A percentile compares a stretch with the other conserved stretches of the same genome.
phyloP scores from a whole-genome alignment of 2,888 invertebrate genomes.

The Stenchaetothrips biformis region DNA sequence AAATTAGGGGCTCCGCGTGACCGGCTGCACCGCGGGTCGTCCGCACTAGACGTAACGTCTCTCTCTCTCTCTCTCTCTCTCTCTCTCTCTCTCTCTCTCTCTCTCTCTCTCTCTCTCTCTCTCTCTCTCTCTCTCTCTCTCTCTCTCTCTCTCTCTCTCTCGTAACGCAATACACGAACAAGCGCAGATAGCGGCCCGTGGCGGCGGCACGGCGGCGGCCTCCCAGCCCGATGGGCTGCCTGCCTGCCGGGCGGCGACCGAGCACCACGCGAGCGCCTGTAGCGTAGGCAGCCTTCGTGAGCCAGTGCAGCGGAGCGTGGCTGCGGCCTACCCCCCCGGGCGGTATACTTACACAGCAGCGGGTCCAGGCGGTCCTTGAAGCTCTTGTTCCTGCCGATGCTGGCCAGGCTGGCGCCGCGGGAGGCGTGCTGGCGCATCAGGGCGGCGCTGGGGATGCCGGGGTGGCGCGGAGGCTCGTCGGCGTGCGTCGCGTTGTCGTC shows the following conservation, averaged over 20 bases:
- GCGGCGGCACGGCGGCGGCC: neutral
- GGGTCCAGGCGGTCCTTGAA: conserved; percentile 74
- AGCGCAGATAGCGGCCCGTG: neutral
- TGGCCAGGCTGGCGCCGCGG: conserved; percentile 45
- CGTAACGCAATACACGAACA: neutral
- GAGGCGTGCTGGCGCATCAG: conserved; percentile 38
- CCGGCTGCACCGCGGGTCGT: no score
- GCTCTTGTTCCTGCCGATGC: conserved; percentile 57
- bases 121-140: conserved; percentile 7
- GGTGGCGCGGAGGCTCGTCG: conserved; percentile 36
- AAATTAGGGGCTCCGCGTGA: no score
- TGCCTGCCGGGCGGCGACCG: neutral
- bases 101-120: conserved; percentile 4
- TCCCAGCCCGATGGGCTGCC: neutral
- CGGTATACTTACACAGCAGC: conserved; percentile 58
- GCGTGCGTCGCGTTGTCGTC: conserved; percentile 39
- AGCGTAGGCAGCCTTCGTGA: neutral
- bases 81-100: neutral
- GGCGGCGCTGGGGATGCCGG: conserved; percentile 6
- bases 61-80: neutral
- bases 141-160: neutral
- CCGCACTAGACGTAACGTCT: neutral
- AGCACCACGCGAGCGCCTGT: neutral
- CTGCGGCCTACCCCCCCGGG: neutral
- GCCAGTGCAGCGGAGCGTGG: neutral